Conservation (phyloP, 1,140 invertebrate species). For the Tachypleus tridentatus region DNA sequence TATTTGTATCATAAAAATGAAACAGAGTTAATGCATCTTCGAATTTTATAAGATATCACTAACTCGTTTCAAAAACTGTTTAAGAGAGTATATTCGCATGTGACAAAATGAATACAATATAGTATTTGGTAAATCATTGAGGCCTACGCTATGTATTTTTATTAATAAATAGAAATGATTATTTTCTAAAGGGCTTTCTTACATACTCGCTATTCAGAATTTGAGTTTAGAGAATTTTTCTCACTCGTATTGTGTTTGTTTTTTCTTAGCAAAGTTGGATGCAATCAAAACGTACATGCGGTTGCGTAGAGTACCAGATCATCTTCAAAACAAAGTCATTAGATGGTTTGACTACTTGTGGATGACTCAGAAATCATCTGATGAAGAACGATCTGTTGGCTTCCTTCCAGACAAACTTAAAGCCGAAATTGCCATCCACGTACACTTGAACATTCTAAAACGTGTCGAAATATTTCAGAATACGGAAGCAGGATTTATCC, state of each 20-base stretch:
- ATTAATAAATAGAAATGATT: too few relatives aligned
- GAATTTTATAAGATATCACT: too few relatives aligned
- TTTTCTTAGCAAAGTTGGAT: slow-evolving; percentile 81
- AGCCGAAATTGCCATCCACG: slow-evolving; percentile 97
- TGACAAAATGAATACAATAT: too few relatives aligned
- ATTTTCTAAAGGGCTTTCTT: too few relatives aligned
- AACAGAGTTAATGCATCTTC: too few relatives aligned
- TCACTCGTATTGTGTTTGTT: slow-evolving; percentile 4
- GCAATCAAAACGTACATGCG: slow-evolving; percentile 97
- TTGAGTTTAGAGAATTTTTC: too few relatives aligned
- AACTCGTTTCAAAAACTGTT: too few relatives aligned
- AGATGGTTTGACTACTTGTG: slow-evolving; percentile 99
- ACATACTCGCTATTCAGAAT: too few relatives aligned
- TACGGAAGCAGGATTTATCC: slow-evolving; percentile 95
- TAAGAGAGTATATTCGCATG: too few relatives aligned
- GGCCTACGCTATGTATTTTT: too few relatives aligned
- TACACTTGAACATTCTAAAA: slow-evolving; percentile 94
- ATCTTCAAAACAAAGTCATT: slow-evolving; percentile 94
- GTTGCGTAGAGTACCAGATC: slow-evolving; percentile 82
- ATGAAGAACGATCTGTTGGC: slow-evolving; percentile 88
- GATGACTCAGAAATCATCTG: slow-evolving; percentile 94
- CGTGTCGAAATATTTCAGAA: slow-evolving; percentile 98
- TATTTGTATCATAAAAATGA: too few relatives aligned
- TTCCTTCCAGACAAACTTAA: slow-evolving; percentile 95
- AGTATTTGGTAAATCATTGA: too few relatives aligned